Percentiles rank a stretch among this genome's conserved stretches.
Evolutionary conservation across 2,888 invertebrate species (phyloP).

Genomic region (Zootermopsis nevadensis): DNA sequence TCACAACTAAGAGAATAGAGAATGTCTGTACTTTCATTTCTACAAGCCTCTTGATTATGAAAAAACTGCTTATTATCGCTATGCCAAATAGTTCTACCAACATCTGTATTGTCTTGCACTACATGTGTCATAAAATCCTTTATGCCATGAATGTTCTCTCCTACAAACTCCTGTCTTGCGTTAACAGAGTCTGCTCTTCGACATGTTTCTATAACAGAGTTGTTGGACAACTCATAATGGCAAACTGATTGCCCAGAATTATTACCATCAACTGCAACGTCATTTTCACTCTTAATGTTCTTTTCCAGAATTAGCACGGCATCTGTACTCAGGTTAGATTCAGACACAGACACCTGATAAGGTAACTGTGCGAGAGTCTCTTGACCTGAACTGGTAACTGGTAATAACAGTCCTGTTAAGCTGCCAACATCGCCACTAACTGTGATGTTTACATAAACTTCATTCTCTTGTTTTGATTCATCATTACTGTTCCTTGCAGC

Average conservation of each 20-base stretch:
- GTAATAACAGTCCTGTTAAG: not conserved
- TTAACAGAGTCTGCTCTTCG: too few species aligned
- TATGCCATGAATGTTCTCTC: too few species aligned
- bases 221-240: too few species aligned
- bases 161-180: too few species aligned
- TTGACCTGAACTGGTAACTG: not conserved
- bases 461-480: conserved; percentile 31
- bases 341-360: not conserved
- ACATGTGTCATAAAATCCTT: too few species aligned
- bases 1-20: too few species aligned
- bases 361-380: not conserved
- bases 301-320: not conserved
- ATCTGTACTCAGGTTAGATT: not conserved
- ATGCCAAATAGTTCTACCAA: not conserved
- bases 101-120: too few species aligned
- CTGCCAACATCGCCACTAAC: not conserved
- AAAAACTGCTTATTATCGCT: not conserved
- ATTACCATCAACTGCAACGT: not conserved
- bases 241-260: not conserved
- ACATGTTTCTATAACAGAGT: too few species aligned
- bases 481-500: too few species aligned
- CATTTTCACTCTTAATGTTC: not conserved
- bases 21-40: too few species aligned
- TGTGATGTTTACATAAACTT: conserved; percentile 52
- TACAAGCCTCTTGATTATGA: too few species aligned